These are phyloP conservation scores for Elysia chlorotica DNA, from an alignment of 1,140 invertebrate species.

Conservation along the genomic window DNA sequence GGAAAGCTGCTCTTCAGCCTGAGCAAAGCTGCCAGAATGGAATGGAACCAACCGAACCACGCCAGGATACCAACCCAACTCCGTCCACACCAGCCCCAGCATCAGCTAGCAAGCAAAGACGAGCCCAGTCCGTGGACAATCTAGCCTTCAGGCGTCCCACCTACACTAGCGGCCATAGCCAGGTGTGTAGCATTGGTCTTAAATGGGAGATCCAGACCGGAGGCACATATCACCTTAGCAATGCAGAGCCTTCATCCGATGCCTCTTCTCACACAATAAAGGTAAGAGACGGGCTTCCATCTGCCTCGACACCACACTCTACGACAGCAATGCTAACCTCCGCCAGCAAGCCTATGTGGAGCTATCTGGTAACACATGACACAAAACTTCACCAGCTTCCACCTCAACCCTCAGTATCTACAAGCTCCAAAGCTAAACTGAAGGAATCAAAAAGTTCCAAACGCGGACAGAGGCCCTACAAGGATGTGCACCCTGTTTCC, in stretches of 20 bases:
- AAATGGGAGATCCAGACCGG: slow-evolving; percentile 20
- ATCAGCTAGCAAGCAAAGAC: not conserved
- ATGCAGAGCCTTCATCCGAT: no score
- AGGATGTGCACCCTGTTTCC: slow-evolving; percentile 45
- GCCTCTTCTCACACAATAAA: not conserved
- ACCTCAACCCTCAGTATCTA: no score
- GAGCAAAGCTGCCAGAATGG: no score
- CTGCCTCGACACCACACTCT: no score
- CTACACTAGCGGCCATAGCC: slow-evolving; percentile 3
- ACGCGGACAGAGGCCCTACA: no score
- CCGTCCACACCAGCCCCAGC: not conserved
- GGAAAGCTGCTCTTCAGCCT: no score
- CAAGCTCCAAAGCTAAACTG: no score
- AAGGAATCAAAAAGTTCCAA: no score
- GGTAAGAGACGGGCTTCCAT: not conserved
- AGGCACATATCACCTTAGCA: no score
- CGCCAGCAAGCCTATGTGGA: not conserved
- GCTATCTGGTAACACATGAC: not conserved
- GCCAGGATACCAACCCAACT: no score
- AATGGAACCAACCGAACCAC: no score
- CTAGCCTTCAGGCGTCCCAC: not conserved
- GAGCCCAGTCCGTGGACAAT: not conserved
- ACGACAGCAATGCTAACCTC: not conserved
- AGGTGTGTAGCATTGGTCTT: slow-evolving; percentile 11
- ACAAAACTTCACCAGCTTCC: no score